A percentile compares a stretch with the other conserved stretches of the same genome.
Evolutionary conservation across 2,113 vertebrate species (phyloP).

Genomic region (Potamarius usumacintae): DNA sequence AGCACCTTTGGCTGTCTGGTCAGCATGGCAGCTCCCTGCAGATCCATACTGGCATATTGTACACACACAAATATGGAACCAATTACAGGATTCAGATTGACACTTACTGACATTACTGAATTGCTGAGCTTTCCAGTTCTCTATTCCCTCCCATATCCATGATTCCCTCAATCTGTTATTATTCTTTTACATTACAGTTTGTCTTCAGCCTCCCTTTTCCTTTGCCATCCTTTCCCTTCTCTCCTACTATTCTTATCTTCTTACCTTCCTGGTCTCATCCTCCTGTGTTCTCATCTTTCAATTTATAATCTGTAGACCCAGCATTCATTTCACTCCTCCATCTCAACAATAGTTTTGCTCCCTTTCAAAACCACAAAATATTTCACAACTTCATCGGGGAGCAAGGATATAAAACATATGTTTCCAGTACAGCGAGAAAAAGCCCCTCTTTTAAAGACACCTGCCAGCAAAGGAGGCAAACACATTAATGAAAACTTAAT

Average conservation of each 20-base stretch:
- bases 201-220: constrained; percentile 11
- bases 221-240: neutral
- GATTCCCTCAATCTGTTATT: constrained; percentile 23
- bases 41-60: constrained; percentile 46
- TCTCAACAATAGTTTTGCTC: constrained; percentile 37
- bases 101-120: constrained; percentile 49
- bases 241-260: constrained; percentile 26
- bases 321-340: constrained; percentile 14
- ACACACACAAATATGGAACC: constrained; percentile 53
- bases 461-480: constrained; percentile 40
- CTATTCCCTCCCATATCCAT: neutral
- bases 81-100: constrained; percentile 47
- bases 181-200: constrained; percentile 2
- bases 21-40: constrained; percentile 47
- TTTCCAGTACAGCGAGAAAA: constrained; percentile 33
- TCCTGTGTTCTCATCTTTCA: constrained; percentile 20
- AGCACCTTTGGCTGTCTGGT: constrained; percentile 19
- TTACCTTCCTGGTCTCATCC: constrained; percentile 19
- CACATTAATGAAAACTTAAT: constrained; percentile 43
- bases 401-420: constrained; percentile 47
- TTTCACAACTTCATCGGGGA: constrained; percentile 41
- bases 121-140: neutral
- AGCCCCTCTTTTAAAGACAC: constrained; percentile 41
- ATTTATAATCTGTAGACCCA: constrained; percentile 31
- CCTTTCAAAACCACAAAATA: constrained; percentile 38